These are phyloP conservation scores for Araneus ventricosus DNA, from an alignment of 1,140 invertebrate genomes.

Conservation along the genomic window DNA sequence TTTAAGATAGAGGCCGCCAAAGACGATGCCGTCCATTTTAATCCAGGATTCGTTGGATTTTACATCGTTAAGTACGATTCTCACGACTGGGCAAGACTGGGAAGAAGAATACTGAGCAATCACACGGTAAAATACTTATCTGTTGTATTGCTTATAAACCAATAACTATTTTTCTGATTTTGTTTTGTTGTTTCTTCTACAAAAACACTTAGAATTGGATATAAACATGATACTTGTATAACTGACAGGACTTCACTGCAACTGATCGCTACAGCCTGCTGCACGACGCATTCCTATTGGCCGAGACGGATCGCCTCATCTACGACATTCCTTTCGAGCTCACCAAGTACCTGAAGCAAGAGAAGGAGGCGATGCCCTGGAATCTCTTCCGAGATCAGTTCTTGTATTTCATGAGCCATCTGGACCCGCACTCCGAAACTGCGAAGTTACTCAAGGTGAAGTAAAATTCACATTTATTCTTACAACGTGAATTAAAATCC, in stretches of 20 bases:
- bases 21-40: constrained; percentile 59
- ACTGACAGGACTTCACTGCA: constrained; percentile 21
- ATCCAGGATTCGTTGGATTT: constrained; percentile 66
- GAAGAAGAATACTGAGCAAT: neutral
- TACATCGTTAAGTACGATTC: constrained; percentile 68
- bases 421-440: constrained; percentile 41
- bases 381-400: constrained; percentile 64
- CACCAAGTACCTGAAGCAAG: constrained; percentile 79
- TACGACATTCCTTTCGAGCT: constrained; percentile 80
- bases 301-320: constrained; percentile 77
- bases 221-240: too few relatives aligned
- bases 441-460: constrained; percentile 31
- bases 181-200: too few relatives aligned
- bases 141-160: too few relatives aligned
- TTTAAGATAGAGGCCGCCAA: constrained; percentile 13
- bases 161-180: too few relatives aligned
- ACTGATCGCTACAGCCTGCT: constrained; percentile 58
- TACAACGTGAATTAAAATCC: neutral
- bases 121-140: constrained; percentile 4
- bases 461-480: neutral
- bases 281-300: constrained; percentile 78
- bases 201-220: too few relatives aligned
- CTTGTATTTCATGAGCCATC: constrained; percentile 31
- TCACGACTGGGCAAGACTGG: neutral
- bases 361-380: constrained; percentile 81